Evolutionary conservation across 2,113 vertebrate genomes (phyloP).

Genomic region (Gnathonemus echidnorhynchus): DNA sequence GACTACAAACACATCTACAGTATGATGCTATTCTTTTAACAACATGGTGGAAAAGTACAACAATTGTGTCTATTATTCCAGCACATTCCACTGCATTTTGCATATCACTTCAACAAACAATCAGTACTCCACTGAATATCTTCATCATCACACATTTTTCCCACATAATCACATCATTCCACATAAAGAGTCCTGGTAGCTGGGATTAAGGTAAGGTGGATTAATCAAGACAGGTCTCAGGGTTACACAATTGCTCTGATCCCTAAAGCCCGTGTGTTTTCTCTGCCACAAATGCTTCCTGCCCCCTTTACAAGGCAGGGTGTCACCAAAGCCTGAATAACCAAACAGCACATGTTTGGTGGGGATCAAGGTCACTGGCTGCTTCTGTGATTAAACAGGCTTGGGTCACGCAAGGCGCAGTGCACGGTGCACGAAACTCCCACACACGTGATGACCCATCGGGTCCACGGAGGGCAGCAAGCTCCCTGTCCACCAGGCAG

Average conservation of each 20-base stretch:
- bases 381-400: neutral
- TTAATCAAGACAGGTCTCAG: neutral
- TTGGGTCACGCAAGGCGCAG: neutral
- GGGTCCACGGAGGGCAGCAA: conserved; percentile 6
- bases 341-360: neutral
- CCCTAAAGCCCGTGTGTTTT: neutral
- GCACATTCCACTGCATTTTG: neutral
- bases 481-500: conserved; percentile 21
- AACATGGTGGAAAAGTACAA: neutral
- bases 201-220: neutral
- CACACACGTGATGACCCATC: conserved; percentile 6
- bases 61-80: neutral
- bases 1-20: neutral
- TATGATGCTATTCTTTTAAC: neutral
- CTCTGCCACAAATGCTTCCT: neutral
- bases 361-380: neutral
- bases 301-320: neutral
- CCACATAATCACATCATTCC: neutral
- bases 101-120: neutral
- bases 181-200: neutral
- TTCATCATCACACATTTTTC: neutral
- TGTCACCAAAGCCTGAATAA: neutral
- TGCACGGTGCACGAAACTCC: neutral
- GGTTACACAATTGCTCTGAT: neutral
- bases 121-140: neutral